Evolutionary conservation across 2,888 invertebrate genomes (phyloP).

Genomic region (Lasioglossum figueresi): DNA sequence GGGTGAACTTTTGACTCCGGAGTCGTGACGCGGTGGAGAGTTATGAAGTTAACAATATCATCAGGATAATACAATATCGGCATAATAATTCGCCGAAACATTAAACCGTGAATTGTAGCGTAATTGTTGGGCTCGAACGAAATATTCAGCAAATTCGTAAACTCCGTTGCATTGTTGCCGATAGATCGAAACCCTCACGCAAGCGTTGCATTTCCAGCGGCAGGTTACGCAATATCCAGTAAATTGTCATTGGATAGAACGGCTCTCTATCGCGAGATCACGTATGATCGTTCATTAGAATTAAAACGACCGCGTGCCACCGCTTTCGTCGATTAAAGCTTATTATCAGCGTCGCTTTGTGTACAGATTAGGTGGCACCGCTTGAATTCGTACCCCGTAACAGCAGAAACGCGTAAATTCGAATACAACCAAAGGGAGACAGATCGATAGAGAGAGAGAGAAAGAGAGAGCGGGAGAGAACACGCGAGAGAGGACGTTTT

Average conservation of each 20-base stretch:
- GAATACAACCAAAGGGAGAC: neutral
- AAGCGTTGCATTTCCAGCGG: slow-evolving; percentile 10
- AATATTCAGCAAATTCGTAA: slow-evolving; percentile 1
- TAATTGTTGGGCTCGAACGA: neutral
- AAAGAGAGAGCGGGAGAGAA: neutral
- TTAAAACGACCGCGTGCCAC: slow-evolving; percentile 45
- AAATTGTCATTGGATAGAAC: slow-evolving; percentile 26
- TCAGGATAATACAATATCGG: neutral
- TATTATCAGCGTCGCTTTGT: slow-evolving; percentile 20
- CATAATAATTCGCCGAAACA: neutral
- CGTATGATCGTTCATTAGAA: slow-evolving; percentile 33
- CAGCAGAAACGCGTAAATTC: neutral
- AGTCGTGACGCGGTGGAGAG: neutral
- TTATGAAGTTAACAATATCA: neutral
- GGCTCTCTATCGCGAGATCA: slow-evolving; percentile 10
- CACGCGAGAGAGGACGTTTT: neutral
- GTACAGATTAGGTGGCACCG: slow-evolving; percentile 15
- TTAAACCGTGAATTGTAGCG: neutral
- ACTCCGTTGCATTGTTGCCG: neutral
- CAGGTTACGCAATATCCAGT: slow-evolving; percentile 26
- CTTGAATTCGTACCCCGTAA: neutral
- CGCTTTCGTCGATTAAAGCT: slow-evolving; percentile 29
- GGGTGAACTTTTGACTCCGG: neutral
- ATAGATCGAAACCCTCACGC: neutral
- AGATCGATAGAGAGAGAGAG: neutral